Evolutionary conservation across 2,888 invertebrate genomes (phyloP).

Genomic region (Phaonia tiefii): DNA sequence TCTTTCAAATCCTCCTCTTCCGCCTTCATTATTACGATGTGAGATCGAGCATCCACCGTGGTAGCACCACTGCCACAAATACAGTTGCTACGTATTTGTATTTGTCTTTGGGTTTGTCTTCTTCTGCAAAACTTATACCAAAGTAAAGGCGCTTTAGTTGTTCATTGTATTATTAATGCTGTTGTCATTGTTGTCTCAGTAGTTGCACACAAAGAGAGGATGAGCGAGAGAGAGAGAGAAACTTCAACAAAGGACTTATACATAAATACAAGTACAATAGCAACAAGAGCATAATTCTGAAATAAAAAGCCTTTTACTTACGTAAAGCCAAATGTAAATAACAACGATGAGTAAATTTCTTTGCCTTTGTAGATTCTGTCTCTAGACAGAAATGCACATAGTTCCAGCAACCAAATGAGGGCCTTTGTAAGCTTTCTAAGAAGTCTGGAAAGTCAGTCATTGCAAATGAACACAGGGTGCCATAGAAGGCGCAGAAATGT

Average conservation of each 20-base stretch:
- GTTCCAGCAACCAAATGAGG: background rate
- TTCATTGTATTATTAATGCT: constrained; percentile 20
- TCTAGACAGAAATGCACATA: background rate
- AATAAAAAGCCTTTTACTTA: constrained; percentile 35
- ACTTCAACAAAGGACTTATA: constrained; percentile 52
- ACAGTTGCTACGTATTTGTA: too few species aligned
- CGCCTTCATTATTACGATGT: too few species aligned
- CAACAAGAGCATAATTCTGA: constrained; percentile 25
- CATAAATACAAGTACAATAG: constrained; percentile 18
- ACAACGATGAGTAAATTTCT: constrained; percentile 18
- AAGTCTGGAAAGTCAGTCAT: too few species aligned
- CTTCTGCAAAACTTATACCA: constrained; percentile 42
- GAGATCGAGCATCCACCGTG: too few species aligned
- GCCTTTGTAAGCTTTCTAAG: background rate
- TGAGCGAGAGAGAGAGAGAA: too few species aligned
- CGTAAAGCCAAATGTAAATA: constrained; percentile 62
- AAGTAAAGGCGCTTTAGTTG: constrained; percentile 41
- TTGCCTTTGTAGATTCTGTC: constrained; percentile 10
- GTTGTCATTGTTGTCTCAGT: constrained; percentile 38
- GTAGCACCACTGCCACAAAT: too few species aligned
- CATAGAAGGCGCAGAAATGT: too few species aligned
- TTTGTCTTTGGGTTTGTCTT: background rate
- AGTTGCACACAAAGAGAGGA: constrained; percentile 45
- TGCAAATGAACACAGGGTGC: too few species aligned
- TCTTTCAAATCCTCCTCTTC: too few species aligned